Base-by-base conservation (phyloP, 1,140 invertebrate genomes). In the Nilaparvata lugens region DNA sequence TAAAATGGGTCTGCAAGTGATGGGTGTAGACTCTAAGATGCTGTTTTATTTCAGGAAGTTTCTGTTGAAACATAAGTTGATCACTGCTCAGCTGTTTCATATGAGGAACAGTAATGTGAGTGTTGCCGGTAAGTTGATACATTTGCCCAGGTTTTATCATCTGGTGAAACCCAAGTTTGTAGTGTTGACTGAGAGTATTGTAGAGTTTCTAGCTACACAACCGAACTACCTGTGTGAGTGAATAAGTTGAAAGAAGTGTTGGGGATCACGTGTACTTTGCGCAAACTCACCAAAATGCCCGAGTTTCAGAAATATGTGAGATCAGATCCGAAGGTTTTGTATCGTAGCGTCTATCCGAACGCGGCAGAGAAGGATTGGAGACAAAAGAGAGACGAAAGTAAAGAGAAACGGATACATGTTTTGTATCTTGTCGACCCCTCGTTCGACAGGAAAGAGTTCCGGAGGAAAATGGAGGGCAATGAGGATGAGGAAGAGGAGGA, bases 41-140 rank as follows among this genome's bases (percentile, higher is more conserved):
- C 70, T 87, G 40, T 86, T 84, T 73, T 87, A 89, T 69, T 78
- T 82, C 57, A 70, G 83, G 42, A 87, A 87, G 70, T 68, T 72
- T 57, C 71, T 89, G 9, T 60, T 79, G n/a, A 70, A 77, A 13
- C 70, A 83, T 23, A 77, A 80, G 52, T 67, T 88, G 4, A 81
- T 89, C 14, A 81, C 75, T 2, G 86, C 87, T 68, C 85, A 88
- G 69, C 72, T 78, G 59, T 56, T 61, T 62, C 72, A 75, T 64
- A 71, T 74, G 62, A 75, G 74, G 62, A 69, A 66, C 40, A 61
- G 61, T 16, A 69, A 72, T 6, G 67, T 71, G 62, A 72, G 75
- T 43, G 73, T 70, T 38, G 73, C 69, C 56, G 78, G 79, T 13
- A 77, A 74, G 60, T 68, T 85, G 9, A 62, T 86, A 24, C 83